These are phyloP conservation scores for Burhinus oedicnemus DNA, from an alignment of 2,113 vertebrate species.

Conservation along the genomic window DNA sequence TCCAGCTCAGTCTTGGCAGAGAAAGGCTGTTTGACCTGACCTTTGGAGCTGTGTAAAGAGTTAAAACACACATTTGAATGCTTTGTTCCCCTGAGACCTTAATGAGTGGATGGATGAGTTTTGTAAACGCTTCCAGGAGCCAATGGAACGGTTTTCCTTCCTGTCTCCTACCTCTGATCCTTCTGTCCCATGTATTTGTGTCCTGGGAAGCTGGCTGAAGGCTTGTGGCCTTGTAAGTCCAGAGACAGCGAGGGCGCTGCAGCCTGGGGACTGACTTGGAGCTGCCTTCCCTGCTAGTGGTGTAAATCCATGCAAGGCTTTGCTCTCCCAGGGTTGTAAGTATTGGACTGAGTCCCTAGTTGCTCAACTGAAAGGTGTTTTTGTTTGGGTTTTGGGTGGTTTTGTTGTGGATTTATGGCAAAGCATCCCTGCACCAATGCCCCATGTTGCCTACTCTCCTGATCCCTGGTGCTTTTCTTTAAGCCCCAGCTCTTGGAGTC, in stretches of 20 bases:
- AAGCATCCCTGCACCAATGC: not conserved
- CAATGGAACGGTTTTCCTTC: not conserved
- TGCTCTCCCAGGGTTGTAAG: not conserved
- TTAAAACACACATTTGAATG: not conserved
- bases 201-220: not conserved
- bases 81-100: not conserved
- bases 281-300: not conserved
- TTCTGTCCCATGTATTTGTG: not conserved
- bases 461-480: not conserved
- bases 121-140: not conserved
- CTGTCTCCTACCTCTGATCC: not conserved
- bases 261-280: not conserved
- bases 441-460: not conserved
- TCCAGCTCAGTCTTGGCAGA: not conserved
- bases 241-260: not conserved
- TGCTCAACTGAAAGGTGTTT: not conserved
- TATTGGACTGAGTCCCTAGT: not conserved
- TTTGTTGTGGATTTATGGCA: not conserved
- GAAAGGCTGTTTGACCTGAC: not conserved
- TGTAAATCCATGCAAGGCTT: not conserved
- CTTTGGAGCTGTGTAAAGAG: not conserved
- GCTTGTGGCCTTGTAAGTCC: not conserved
- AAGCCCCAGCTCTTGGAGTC: not conserved
- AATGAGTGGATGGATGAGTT: not conserved
- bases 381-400: not conserved